Evolutionary conservation across 2,888 invertebrate genomes (phyloP).

Genomic region (Himalopsyche kuldschensis): DNA sequence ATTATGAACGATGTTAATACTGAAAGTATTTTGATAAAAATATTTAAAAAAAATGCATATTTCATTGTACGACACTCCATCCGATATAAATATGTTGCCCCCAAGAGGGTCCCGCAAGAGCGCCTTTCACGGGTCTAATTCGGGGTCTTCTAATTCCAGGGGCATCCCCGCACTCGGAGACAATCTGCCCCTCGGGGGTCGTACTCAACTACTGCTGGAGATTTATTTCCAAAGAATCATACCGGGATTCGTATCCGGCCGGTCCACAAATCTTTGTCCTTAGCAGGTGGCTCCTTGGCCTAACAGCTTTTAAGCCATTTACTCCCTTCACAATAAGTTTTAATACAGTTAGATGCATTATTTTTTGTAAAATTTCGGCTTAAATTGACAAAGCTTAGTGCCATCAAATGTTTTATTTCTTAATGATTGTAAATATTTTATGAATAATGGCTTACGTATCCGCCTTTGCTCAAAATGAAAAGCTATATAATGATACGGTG

Average conservation of each 20-base stretch:
- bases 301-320: not conserved
- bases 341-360: too few relatives aligned
- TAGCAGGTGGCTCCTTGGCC: not conserved
- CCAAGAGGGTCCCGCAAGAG: slow-evolving; percentile 19
- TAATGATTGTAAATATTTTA: too few relatives aligned
- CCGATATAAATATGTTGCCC: not conserved
- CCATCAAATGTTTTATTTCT: too few relatives aligned
- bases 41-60: too few relatives aligned
- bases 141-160: slow-evolving; percentile 29
- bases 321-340: not conserved
- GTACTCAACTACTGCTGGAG: slow-evolving; percentile 41
- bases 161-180: slow-evolving; percentile 43
- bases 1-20: too few relatives aligned
- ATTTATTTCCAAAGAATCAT: slow-evolving; percentile 37
- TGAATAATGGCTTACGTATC: too few relatives aligned
- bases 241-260: slow-evolving; percentile 12
- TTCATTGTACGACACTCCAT: too few relatives aligned
- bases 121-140: slow-evolving; percentile 20
- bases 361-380: too few relatives aligned
- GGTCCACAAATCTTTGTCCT: slow-evolving; percentile 5
- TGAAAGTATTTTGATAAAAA: too few relatives aligned
- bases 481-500: too few relatives aligned
- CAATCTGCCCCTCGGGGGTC: slow-evolving; percentile 56
- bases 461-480: too few relatives aligned
- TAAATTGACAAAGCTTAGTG: too few relatives aligned